Evolutionary conservation across 2,888 invertebrate genomes (phyloP).

Genomic region (Ormia ochracea): DNA sequence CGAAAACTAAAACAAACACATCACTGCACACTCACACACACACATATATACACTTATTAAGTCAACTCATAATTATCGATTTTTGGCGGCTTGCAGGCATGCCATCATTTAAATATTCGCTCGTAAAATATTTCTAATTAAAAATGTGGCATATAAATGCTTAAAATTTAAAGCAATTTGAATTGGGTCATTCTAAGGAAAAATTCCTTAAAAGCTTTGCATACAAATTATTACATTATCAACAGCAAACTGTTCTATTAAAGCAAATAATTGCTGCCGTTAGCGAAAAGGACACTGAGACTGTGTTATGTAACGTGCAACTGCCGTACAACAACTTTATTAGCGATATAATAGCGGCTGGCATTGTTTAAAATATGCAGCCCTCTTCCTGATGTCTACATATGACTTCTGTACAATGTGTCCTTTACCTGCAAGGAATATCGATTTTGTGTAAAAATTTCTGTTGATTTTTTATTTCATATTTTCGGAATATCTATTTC

Average conservation of each 20-base stretch:
- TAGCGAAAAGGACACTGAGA: neutral
- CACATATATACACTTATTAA: neutral
- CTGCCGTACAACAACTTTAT: neutral
- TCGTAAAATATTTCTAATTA: neutral
- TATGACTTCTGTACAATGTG: slow-evolving; percentile 1
- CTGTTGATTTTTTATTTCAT: slow-evolving; percentile 2
- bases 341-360: neutral
- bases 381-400: slow-evolving; percentile 6
- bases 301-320: neutral
- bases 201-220: slow-evolving; percentile 58
- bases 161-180: slow-evolving; percentile 1
- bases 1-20: slow-evolving; percentile 7
- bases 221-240: slow-evolving; percentile 69
- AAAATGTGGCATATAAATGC: neutral
- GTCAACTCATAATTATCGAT: slow-evolving; percentile 47
- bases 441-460: slow-evolving; percentile 70
- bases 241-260: too few species aligned
- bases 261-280: slow-evolving; percentile 23
- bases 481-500: slow-evolving; percentile 37
- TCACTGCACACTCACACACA: neutral
- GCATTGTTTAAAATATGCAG: neutral
- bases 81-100: slow-evolving; percentile 28
- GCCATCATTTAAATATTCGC: neutral
- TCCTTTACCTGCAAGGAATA: slow-evolving; percentile 60
- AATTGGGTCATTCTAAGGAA: slow-evolving; percentile 52